phyloP scores from a whole-genome alignment of 2,888 invertebrate species.

The Microctonus brassicae region DNA sequence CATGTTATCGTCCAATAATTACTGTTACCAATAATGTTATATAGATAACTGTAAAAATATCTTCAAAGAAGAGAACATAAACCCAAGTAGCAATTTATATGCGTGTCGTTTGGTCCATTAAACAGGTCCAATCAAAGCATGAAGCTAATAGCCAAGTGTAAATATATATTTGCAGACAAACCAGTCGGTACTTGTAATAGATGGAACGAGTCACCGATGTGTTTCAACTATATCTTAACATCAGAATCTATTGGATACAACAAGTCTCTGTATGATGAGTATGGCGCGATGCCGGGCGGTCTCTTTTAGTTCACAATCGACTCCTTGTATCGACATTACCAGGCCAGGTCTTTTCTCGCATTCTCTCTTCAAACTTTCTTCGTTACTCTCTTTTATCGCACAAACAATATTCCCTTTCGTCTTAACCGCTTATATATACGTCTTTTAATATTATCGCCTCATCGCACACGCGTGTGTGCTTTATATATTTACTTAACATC shows the following conservation, averaged over 20 bases:
- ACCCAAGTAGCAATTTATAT: slow-evolving; percentile 66
- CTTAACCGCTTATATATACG: slow-evolving; percentile 56
- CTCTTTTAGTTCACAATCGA: slow-evolving; percentile 66
- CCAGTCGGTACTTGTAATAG: background rate
- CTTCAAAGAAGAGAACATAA: slow-evolving; percentile 57
- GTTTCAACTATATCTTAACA: slow-evolving; percentile 63
- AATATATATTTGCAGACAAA: background rate
- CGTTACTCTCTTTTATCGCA: slow-evolving; percentile 17
- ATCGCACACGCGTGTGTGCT: slow-evolving; percentile 57
- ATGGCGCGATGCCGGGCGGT: slow-evolving; percentile 47
- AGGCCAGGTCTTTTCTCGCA: slow-evolving; percentile 39
- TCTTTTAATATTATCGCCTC: slow-evolving; percentile 57
- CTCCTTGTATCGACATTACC: slow-evolving; percentile 67
- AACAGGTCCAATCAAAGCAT: slow-evolving; percentile 68
- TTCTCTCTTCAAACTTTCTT: background rate
- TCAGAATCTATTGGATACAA: slow-evolving; percentile 67
- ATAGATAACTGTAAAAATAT: slow-evolving; percentile 52
- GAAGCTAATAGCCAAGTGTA: slow-evolving; percentile 62
- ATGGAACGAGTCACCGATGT: slow-evolving; percentile 53
- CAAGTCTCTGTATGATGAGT: slow-evolving; percentile 48
- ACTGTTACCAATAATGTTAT: background rate
- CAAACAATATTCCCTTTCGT: slow-evolving; percentile 58
- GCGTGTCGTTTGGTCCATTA: slow-evolving; percentile 67
- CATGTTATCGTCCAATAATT: slow-evolving; percentile 14
- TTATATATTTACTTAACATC: no score